Percentiles rank a stretch among this genome's conserved stretches.
Evolutionary conservation across 2,113 vertebrate species (phyloP).

Genomic region (Chaetops frenatus): DNA sequence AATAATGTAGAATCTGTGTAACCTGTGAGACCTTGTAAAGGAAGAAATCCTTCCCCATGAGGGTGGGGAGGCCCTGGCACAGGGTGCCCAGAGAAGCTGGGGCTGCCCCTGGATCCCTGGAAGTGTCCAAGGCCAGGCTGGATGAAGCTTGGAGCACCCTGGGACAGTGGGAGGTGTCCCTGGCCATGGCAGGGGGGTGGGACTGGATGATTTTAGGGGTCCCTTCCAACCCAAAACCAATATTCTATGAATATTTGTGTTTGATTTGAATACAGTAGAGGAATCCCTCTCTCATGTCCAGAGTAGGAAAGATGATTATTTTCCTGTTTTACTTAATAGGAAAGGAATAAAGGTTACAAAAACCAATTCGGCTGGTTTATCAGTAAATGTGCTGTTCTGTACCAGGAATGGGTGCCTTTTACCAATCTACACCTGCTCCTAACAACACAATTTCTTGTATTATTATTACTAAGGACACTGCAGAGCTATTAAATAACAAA

Average conservation of each 20-base stretch:
- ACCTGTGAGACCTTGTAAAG: neutral
- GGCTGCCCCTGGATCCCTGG: neutral
- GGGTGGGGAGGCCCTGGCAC: rapidly evolving
- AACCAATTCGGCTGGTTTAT: neutral
- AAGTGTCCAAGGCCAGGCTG: neutral
- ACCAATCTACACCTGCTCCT: neutral
- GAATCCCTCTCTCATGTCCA: neutral
- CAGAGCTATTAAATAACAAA: neutral
- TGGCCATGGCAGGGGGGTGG: neutral
- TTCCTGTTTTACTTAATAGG: neutral
- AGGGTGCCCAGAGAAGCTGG: neutral
- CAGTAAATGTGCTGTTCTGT: neutral
- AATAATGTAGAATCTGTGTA: neutral
- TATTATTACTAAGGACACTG: neutral
- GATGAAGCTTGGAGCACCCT: rapidly evolving
- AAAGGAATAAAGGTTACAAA: neutral
- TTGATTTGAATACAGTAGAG: neutral
- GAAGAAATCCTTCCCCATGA: neutral
- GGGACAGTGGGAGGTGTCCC: rapidly evolving
- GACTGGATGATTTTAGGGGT: neutral
- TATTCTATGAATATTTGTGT: neutral
- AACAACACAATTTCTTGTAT: neutral
- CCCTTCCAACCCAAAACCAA: neutral
- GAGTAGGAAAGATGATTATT: neutral
- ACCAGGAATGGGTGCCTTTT: neutral